Evolutionary conservation across 2,797 vertebrate genomes (phyloP).

Genomic region (Mormyrops boulengeri): DNA sequence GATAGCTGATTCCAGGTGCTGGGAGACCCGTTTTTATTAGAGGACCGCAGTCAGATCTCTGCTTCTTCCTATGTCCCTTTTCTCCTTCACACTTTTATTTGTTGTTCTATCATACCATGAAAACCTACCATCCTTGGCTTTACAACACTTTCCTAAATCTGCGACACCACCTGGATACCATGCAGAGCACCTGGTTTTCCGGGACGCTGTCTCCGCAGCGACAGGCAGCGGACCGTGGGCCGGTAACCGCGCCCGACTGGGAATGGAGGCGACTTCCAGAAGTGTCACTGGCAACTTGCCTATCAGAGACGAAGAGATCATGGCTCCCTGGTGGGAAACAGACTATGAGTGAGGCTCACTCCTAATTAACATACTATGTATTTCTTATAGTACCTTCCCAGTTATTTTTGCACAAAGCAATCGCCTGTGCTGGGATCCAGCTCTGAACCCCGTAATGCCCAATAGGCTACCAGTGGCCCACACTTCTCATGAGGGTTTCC

Average conservation of each 20-base stretch:
- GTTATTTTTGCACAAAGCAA: neutral
- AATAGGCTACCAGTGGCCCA: neutral
- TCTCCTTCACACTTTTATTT: slow-evolving; percentile 19
- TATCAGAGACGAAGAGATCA: neutral
- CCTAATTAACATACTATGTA: neutral
- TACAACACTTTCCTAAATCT: neutral
- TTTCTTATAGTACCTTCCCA: neutral
- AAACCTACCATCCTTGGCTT: neutral
- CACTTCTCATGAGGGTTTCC: neutral
- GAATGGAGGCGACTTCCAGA: neutral
- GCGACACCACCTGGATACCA: neutral
- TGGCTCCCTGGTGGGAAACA: neutral
- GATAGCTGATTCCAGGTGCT: neutral
- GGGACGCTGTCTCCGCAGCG: neutral
- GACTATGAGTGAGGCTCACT: neutral
- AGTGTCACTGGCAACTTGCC: neutral
- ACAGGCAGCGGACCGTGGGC: neutral
- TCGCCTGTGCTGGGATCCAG: neutral
- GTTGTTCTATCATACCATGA: slow-evolving; percentile 27
- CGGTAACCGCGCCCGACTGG: neutral
- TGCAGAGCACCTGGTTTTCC: neutral
- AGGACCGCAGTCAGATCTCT: neutral
- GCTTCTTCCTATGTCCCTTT: neutral
- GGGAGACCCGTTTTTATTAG: neutral
- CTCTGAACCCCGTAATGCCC: neutral